phyloP scores from a whole-genome alignment of 2,797 vertebrate genomes.

The Sebastes itinus region DNA sequence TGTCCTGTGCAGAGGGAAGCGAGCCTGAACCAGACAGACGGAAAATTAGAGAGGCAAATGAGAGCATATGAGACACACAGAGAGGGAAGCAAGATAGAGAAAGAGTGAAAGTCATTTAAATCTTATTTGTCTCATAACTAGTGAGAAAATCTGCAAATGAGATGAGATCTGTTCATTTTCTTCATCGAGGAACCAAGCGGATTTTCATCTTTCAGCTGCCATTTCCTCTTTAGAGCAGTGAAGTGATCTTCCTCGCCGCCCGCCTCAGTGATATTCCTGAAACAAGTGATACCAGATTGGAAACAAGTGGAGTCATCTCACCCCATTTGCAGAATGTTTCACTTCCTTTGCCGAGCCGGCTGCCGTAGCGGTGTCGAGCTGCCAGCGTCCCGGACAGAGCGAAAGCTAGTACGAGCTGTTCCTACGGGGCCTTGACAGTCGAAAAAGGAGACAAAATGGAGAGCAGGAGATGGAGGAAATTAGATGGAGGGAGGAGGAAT shows the following conservation, averaged over 20 bases:
- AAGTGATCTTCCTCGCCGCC: not conserved
- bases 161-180: not conserved
- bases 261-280: constrained; percentile 16
- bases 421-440: constrained; percentile 38
- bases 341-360: constrained; percentile 51
- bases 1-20: constrained; percentile 4
- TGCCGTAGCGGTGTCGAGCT: constrained; percentile 31
- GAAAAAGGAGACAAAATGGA: constrained; percentile 43
- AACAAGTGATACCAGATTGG: constrained; percentile 55
- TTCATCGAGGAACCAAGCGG: not conserved
- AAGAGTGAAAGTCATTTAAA: not conserved
- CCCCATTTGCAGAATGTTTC: constrained; percentile 53
- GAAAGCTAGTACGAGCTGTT: constrained; percentile 57
- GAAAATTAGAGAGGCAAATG: constrained; percentile 44
- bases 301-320: constrained; percentile 53
- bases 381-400: constrained; percentile 52
- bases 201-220: not conserved
- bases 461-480: constrained; percentile 27
- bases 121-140: not conserved
- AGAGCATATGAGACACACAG: constrained; percentile 17
- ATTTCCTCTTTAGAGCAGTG: not conserved
- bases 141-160: not conserved
- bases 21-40: not conserved
- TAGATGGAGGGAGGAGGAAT: constrained; percentile 24
- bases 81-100: not conserved